Evolutionary conservation across 1,140 invertebrate species (phyloP).

Genomic region (Cydia strobilella): DNA sequence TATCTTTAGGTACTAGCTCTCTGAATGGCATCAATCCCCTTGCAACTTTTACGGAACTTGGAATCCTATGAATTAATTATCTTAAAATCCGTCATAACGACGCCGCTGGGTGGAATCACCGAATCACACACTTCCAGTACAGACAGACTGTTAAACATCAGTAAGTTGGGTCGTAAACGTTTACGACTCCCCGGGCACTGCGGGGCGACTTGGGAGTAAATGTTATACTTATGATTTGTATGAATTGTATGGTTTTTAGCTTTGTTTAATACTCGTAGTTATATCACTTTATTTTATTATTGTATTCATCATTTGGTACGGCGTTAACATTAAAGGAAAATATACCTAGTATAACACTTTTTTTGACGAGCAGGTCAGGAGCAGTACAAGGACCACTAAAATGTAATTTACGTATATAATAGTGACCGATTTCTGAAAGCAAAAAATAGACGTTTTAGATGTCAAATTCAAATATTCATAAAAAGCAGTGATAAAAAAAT

Average conservation of each 20-base stretch:
- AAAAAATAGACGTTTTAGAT: too few relatives aligned
- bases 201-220: not conserved
- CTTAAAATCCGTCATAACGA: conserved; percentile 22
- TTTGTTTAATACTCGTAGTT: not conserved
- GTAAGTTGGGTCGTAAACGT: conserved; percentile 26
- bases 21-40: not conserved
- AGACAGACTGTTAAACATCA: conserved; percentile 26
- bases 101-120: conserved; percentile 19
- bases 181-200: not conserved
- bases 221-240: not conserved
- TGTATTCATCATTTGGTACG: not conserved
- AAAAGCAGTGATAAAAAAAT: too few relatives aligned
- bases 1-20: not conserved
- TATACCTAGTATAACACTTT: too few relatives aligned
- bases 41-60: not conserved
- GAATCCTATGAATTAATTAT: conserved; percentile 29
- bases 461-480: too few relatives aligned
- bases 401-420: too few relatives aligned
- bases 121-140: conserved; percentile 24
- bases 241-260: not conserved
- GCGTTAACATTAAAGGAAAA: too few relatives aligned
- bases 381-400: too few relatives aligned
- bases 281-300: not conserved
- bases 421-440: too few relatives aligned
- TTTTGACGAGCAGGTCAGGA: too few relatives aligned